Evolutionary conservation across 2,888 invertebrate genomes (phyloP), one percentile per base, ranked within the genome.

Genomic region (Agrochola lychnidis): DNA sequence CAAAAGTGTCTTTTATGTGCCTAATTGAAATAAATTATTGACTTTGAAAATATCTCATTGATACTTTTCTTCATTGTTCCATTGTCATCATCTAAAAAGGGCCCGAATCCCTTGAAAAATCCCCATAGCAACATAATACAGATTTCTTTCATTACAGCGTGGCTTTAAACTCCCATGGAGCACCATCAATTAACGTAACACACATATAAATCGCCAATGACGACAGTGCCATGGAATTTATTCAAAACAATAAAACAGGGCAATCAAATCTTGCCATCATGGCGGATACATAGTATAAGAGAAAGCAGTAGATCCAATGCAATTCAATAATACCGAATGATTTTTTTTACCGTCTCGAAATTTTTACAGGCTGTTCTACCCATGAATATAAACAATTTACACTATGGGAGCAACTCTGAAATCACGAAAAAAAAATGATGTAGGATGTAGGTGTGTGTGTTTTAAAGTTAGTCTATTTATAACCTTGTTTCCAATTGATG

Each of bases 201-300:
- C 72, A 51, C 74, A 53, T 51, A 84, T 81, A 78, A 78, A 83
- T 83, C 70, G n/a, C 42, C 57, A 45, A 71, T 83, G 84, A 84
- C 78, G 84, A 67, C 72, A 57, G 53, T 16, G 63, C 62, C 61
- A 25, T 57, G 82, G 84, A 74, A 84, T 82, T 86, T 87, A 87
- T 86, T 75, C 63, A 59, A 79, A 83, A 87, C 86, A 87, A 87
- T 87, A 87, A 87, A 87, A 84, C 62, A 40, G 62, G 25, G 76
- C 76, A 59, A 81, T 83, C 78, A 78, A 84, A 81, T 22, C 59
- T 78, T 68, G 64, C 68, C 78, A 81, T 81, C 66, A 72, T 70
- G 70, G 56, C 45, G 51, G 42, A 70, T 53, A 61, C 45, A 36
- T 16, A 0, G 0, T 36, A 42, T 5, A 68, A 19, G 36, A 45